These are phyloP conservation scores for Phragmatobia fuliginosa DNA, from an alignment of 2,888 invertebrate genomes.

Conservation along the genomic window DNA sequence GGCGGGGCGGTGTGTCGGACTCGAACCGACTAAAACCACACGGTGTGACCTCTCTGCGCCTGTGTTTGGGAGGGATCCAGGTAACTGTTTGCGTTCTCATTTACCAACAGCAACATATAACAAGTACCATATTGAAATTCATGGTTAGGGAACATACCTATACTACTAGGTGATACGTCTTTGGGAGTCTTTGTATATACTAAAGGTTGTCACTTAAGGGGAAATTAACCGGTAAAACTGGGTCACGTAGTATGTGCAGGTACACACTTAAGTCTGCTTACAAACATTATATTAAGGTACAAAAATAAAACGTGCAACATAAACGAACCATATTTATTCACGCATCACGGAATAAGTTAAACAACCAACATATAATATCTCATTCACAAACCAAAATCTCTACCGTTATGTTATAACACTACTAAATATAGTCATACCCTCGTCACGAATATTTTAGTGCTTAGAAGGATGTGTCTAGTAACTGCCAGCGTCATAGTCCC, in stretches of 20 bases:
- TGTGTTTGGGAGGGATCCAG: no score
- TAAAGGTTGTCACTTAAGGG: no score
- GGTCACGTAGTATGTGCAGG: no score
- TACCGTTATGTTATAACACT: constrained; percentile 39
- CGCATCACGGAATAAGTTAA: constrained; percentile 65
- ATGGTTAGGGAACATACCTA: not conserved
- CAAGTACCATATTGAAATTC: no score
- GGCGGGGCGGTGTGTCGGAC: no score
- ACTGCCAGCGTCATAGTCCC: not conserved
- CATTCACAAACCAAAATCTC: constrained; percentile 56
- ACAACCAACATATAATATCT: constrained; percentile 59
- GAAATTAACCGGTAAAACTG: no score
- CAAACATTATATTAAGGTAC: not conserved
- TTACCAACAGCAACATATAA: no score
- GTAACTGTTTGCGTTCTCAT: no score
- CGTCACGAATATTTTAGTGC: constrained; percentile 13
- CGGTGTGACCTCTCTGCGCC: no score
- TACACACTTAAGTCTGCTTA: not conserved
- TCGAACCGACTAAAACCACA: no score
- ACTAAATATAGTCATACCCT: constrained; percentile 41
- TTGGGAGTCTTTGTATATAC: no score
- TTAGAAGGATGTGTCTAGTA: constrained; percentile 14
- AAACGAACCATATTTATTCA: constrained; percentile 72
- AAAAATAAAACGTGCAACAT: constrained; percentile 55
- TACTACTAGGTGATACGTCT: no score